These are phyloP conservation scores for Stomorhina lunata DNA, from an alignment of 2,888 invertebrate species.

Conservation along the genomic window DNA sequence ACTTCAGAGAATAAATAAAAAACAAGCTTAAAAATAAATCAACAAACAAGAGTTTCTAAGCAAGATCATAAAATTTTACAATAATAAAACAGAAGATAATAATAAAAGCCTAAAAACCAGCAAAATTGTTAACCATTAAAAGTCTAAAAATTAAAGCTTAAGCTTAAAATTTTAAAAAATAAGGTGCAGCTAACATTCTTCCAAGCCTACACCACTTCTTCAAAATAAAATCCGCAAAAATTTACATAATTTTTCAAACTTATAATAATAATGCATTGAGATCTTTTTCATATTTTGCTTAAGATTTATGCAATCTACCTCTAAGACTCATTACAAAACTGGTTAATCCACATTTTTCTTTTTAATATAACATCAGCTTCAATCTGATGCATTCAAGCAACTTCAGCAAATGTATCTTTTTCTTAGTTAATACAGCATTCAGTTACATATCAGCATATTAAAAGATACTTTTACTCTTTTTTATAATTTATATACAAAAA, in stretches of 20 bases:
- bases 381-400: too few relatives aligned
- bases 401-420: not conserved
- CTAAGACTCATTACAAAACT: slow-evolving; percentile 45
- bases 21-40: not conserved
- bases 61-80: not conserved
- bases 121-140: too few relatives aligned
- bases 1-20: slow-evolving; percentile 46
- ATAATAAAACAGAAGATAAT: not conserved
- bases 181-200: too few relatives aligned
- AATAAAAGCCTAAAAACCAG: too few relatives aligned
- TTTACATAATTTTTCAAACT: slow-evolving; percentile 31
- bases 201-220: too few relatives aligned
- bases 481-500: slow-evolving; percentile 67
- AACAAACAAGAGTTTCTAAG: slow-evolving; percentile 11
- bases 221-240: not conserved
- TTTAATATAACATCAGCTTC: too few relatives aligned
- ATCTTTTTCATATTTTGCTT: not conserved
- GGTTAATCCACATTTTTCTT: slow-evolving; percentile 52
- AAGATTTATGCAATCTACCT: slow-evolving; percentile 35
- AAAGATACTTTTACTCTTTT: slow-evolving; percentile 64
- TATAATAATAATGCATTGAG: not conserved
- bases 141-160: too few relatives aligned
- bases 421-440: not conserved
- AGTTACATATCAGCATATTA: slow-evolving; percentile 18
- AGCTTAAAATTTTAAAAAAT: too few relatives aligned